Percentiles rank a stretch among this genome's conserved stretches.
phyloP scores from a whole-genome alignment of 1,140 invertebrate genomes.

The Achatina immaculata region DNA sequence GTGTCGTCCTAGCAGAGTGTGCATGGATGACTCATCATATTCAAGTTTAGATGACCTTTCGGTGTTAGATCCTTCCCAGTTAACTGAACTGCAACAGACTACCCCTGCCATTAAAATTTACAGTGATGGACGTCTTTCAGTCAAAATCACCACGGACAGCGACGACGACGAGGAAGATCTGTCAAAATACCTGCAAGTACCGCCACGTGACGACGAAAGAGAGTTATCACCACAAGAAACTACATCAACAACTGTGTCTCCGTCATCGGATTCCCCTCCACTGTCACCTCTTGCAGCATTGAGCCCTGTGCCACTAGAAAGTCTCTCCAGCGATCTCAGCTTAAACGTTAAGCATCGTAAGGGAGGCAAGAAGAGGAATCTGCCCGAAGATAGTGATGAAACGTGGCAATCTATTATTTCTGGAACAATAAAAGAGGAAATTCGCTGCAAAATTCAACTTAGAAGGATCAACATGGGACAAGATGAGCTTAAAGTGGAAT shows the following conservation, averaged over 20 bases:
- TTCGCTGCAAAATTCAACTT: conserved; percentile 23
- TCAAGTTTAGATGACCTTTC: neutral
- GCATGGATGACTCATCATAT: too few species aligned
- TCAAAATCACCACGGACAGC: neutral
- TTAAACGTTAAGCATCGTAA: too few species aligned
- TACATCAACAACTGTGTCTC: neutral
- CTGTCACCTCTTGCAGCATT: neutral
- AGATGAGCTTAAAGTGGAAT: conserved; percentile 22
- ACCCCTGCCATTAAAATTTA: neutral
- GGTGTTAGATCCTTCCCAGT: neutral
- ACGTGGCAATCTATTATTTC: neutral
- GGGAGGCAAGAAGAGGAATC: too few species aligned
- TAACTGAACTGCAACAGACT: neutral
- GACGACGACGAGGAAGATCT: neutral
- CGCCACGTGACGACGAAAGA: neutral
- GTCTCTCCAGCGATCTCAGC: too few species aligned
- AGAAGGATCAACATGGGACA: conserved; percentile 2
- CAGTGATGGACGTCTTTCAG: neutral
- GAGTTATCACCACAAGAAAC: neutral
- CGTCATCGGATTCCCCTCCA: neutral
- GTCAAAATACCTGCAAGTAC: neutral
- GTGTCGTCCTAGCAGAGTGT: too few species aligned
- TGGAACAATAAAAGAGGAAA: neutral
- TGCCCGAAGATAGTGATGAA: too few species aligned
- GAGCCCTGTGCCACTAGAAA: neutral